phyloP scores from a whole-genome alignment of 2,888 invertebrate genomes.

The Mythimna ferrago region DNA sequence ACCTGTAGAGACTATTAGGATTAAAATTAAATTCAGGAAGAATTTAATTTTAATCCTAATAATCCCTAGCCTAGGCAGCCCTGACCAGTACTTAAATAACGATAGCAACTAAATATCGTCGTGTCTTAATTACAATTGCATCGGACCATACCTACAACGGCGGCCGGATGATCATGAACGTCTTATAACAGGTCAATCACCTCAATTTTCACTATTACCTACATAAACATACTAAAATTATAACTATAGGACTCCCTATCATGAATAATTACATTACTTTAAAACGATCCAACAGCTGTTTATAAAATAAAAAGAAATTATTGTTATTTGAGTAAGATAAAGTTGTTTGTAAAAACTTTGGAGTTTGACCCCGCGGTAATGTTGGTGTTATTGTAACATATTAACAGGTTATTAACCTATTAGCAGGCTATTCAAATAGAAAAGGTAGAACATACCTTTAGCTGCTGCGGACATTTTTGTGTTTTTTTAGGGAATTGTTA shows the following conservation, averaged over 20 bases:
- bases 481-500: constrained; percentile 14
- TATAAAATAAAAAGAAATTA: background rate
- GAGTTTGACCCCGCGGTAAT: constrained; percentile 70
- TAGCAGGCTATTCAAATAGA: background rate
- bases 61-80: background rate
- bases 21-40: too few relatives aligned
- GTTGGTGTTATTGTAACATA: constrained; percentile 1
- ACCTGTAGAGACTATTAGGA: background rate
- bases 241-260: background rate
- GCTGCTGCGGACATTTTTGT: constrained; percentile 83
- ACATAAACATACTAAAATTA: background rate
- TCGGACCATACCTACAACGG: background rate
- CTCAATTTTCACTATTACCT: background rate
- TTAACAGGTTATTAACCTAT: constrained; percentile 1
- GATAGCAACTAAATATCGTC: background rate
- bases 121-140: background rate
- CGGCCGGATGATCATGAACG: too few relatives aligned
- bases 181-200: constrained; percentile 35
- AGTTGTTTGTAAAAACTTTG: constrained; percentile 56
- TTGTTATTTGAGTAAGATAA: background rate
- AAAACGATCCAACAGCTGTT: background rate
- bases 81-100: background rate
- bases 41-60: constrained; percentile 1
- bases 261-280: background rate
- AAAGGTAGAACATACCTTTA: constrained; percentile 78